Conservation (phyloP, 30 jellyfish, hydroid and myxozoan species). For the Cassiopea andromeda region DNA sequence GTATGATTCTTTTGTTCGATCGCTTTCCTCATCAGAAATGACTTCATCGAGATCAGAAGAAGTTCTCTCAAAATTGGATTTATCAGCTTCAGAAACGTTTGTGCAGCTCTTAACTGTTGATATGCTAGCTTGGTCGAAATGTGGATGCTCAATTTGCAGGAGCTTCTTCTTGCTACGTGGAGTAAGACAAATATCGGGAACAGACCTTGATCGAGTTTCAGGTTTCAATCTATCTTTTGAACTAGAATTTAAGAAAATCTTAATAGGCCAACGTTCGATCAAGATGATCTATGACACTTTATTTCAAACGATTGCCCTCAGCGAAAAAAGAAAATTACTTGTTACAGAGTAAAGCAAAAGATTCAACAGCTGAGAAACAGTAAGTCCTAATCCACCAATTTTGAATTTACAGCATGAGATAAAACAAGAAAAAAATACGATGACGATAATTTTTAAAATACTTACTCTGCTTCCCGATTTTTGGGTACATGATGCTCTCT, state of each 20-base stretch:
- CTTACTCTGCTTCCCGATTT: slow-evolving; percentile 11
- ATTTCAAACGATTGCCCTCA: too few relatives aligned
- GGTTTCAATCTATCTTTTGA: slow-evolving; percentile 17
- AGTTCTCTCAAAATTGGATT: not conserved
- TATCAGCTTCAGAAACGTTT: not conserved
- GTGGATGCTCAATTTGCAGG: slow-evolving; percentile 67
- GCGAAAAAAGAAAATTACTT: too few relatives aligned
- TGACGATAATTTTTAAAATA: not conserved
- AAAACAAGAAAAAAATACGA: too few relatives aligned
- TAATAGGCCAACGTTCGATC: too few relatives aligned
- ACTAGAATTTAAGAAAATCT: not conserved
- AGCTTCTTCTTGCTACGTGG: slow-evolving; percentile 52
- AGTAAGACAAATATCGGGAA: slow-evolving; percentile 60
- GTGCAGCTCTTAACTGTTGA: slow-evolving; percentile 4
- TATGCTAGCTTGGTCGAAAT: slow-evolving; percentile 19
- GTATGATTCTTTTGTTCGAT: not conserved
- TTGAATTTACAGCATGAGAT: too few relatives aligned
- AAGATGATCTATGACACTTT: too few relatives aligned
- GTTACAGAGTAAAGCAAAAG: too few relatives aligned
- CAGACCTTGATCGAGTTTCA: slow-evolving; percentile 50
- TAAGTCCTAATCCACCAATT: too few relatives aligned
- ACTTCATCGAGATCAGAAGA: slow-evolving; percentile 23
- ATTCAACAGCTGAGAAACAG: too few relatives aligned
- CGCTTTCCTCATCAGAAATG: not conserved
- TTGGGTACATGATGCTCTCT: not conserved